These are phyloP conservation scores for Misgurnus anguillicaudatus DNA, from an alignment of 2,113 vertebrate species.

Conservation along the genomic window DNA sequence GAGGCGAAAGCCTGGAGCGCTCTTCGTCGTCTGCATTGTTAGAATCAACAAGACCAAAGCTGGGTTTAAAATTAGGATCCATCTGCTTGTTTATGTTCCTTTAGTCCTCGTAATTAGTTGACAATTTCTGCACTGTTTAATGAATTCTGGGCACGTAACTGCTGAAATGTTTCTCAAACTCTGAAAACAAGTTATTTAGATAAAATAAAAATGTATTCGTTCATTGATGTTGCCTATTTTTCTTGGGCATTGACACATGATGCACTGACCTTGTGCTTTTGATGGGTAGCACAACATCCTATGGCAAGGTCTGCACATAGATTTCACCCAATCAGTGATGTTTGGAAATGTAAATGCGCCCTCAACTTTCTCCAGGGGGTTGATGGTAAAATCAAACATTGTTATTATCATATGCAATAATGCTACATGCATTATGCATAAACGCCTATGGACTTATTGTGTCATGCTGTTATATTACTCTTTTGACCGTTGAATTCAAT, in stretches of 20 bases:
- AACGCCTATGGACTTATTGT: constrained; percentile 12
- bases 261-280: constrained; percentile 24
- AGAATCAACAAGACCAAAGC: constrained; percentile 58
- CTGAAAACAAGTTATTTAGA: background rate
- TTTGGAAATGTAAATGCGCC: constrained; percentile 55
- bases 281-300: constrained; percentile 24
- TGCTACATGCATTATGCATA: constrained; percentile 2
- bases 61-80: constrained; percentile 63
- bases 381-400: constrained; percentile 58
- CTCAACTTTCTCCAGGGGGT: constrained; percentile 45
- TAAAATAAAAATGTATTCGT: background rate
- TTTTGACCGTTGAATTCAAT: background rate
- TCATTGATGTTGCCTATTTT: background rate
- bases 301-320: constrained; percentile 31
- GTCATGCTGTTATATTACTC: constrained; percentile 6
- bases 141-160: constrained; percentile 55
- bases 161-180: constrained; percentile 33
- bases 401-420: constrained; percentile 32
- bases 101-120: constrained; percentile 49
- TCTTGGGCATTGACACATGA: background rate
- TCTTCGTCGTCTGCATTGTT: constrained; percentile 56
- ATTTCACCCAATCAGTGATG: constrained; percentile 52
- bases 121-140: constrained; percentile 64
- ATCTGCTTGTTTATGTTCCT: constrained; percentile 62
- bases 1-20: constrained; percentile 61